Percentiles rank a stretch among this genome's conserved stretches.
Conservation (phyloP, 2,797 vertebrate genomes). For the Periparus ater region DNA sequence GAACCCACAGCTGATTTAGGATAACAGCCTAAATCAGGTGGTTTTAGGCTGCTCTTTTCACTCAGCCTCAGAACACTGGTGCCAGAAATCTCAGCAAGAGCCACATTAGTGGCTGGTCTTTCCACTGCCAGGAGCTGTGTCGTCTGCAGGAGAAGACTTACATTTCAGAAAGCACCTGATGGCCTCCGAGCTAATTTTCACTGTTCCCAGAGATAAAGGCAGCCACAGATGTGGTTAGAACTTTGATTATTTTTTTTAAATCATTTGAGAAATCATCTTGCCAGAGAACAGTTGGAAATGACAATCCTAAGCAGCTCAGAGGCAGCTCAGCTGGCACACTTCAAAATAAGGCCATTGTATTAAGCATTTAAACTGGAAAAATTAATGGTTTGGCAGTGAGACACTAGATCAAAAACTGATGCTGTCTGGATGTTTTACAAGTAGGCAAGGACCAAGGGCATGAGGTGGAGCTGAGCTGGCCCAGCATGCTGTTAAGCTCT, state of each 20-base stretch:
- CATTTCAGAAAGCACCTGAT: constrained; percentile 4
- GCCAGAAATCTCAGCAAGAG: constrained; percentile 6
- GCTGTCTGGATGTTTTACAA: neutral
- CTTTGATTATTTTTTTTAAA: constrained; percentile 25
- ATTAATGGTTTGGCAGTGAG: neutral
- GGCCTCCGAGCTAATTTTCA: neutral
- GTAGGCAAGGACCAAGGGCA: neutral
- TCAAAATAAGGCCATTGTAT: constrained; percentile 18
- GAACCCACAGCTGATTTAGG: neutral
- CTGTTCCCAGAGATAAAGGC: neutral
- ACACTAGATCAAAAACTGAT: neutral
- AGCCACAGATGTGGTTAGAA: constrained; percentile 23
- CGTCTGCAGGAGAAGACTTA: neutral
- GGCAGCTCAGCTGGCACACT: constrained; percentile 20
- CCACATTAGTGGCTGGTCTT: constrained; percentile 33
- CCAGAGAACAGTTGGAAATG: constrained; percentile 40
- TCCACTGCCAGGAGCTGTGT: neutral
- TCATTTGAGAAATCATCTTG: constrained; percentile 43
- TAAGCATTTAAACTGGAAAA: constrained; percentile 15
- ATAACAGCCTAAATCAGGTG: neutral
- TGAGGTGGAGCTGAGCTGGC: neutral
- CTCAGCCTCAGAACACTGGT: neutral
- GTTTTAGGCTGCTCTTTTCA: constrained; percentile 26
- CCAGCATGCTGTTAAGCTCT: neutral
- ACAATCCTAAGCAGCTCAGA: constrained; percentile 1